Percentiles rank a stretch among this genome's conserved stretches.
phyloP scores from a whole-genome alignment of 1,140 invertebrate species.

The Harlomillsia oculata region DNA sequence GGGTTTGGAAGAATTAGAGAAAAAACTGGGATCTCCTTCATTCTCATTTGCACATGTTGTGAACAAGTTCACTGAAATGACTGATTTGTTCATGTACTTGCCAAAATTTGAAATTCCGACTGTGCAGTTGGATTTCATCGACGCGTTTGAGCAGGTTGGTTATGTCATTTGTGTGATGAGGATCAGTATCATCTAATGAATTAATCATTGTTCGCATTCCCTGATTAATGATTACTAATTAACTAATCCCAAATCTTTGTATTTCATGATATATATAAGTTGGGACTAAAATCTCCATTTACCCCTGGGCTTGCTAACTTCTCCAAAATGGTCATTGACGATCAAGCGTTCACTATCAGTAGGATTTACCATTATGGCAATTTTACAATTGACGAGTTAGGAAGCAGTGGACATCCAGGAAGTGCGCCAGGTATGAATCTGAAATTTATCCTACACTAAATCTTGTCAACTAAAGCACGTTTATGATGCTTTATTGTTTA shows the following conservation, averaged over 20 bases:
- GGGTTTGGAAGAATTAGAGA: slow-evolving; percentile 45
- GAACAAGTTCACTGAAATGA: slow-evolving; percentile 36
- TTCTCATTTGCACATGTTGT: slow-evolving; percentile 37
- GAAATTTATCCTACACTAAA: no score
- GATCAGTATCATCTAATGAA: not conserved
- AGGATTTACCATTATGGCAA: slow-evolving; percentile 4
- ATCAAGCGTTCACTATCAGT: not conserved
- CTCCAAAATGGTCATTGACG: not conserved
- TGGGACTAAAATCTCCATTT: slow-evolving; percentile 3
- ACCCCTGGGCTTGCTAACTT: not conserved
- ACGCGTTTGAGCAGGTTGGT: not conserved
- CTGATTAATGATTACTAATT: not conserved
- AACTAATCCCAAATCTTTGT: not conserved
- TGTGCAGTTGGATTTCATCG: not conserved
- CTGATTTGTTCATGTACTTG: slow-evolving; percentile 16
- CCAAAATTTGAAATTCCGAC: slow-evolving; percentile 15
- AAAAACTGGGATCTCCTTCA: slow-evolving; percentile 42
- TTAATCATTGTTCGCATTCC: not conserved
- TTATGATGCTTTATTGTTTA: not conserved
- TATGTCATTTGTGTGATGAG: not conserved
- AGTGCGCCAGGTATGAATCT: not conserved
- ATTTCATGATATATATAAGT: not conserved
- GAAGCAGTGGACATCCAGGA: slow-evolving; percentile 7
- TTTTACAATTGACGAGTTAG: slow-evolving; percentile 16
- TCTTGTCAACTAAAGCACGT: no score